These are phyloP conservation scores for Promerops cafer DNA, from an alignment of 2,113 vertebrate genomes.

Conservation along the genomic window DNA sequence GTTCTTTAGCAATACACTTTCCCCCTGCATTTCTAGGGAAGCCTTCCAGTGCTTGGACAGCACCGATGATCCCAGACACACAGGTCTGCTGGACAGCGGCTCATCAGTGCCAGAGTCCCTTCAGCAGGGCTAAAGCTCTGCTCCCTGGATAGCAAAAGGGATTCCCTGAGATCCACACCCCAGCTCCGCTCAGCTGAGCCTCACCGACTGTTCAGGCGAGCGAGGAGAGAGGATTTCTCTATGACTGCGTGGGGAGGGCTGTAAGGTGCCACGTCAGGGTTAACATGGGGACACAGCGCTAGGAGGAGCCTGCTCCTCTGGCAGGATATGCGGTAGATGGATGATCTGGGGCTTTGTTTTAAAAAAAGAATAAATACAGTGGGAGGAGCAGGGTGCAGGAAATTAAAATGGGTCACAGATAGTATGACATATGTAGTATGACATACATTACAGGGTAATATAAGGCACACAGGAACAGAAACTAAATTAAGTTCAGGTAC, in stretches of 20 bases:
- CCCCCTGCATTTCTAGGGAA: accelerated
- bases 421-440: accelerated
- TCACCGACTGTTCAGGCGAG: not conserved
- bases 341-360: not conserved
- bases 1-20: not conserved
- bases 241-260: accelerated
- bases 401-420: not conserved
- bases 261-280: accelerated
- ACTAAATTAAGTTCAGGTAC: not conserved
- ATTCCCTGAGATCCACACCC: not conserved
- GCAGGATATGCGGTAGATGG: not conserved
- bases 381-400: not conserved
- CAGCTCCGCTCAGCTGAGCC: accelerated
- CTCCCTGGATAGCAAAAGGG: not conserved
- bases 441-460: not conserved
- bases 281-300: not conserved
- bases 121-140: not conserved
- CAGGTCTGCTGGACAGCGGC: not conserved
- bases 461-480: not conserved
- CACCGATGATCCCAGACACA: not conserved
- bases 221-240: not conserved
- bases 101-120: accelerated
- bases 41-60: not conserved
- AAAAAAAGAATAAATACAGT: not conserved
- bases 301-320: not conserved